Evolutionary conservation across 2,797 vertebrate species (phyloP).

Genomic region (Coluber constrictor): DNA sequence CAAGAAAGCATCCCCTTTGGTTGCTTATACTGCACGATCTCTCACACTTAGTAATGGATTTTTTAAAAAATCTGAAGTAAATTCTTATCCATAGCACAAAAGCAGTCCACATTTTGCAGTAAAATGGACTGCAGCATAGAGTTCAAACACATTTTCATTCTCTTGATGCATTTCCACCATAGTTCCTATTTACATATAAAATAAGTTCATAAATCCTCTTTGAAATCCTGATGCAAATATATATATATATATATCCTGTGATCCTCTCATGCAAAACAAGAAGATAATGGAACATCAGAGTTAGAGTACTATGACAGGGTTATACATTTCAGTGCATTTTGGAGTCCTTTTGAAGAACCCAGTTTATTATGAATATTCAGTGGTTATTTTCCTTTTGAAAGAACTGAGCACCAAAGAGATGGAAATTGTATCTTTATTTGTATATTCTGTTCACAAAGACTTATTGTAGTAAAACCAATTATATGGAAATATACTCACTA

Average conservation of each 20-base stretch:
- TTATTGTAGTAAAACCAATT: constrained; percentile 17
- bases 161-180: background rate
- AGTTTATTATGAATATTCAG: background rate
- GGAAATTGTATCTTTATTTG: background rate
- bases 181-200: background rate
- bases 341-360: background rate
- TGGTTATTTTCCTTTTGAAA: constrained; percentile 17
- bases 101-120: background rate
- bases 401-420: constrained; percentile 8
- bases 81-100: background rate
- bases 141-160: background rate
- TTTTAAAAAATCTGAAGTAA: background rate
- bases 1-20: constrained; percentile 4
- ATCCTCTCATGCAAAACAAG: background rate
- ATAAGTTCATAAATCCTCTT: background rate
- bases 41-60: background rate
- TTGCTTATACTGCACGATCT: background rate
- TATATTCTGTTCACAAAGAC: constrained; percentile 8
- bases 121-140: background rate
- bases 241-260: too few relatives aligned
- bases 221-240: background rate
- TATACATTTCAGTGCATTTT: background rate
- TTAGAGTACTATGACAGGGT: background rate
- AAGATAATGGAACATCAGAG: background rate
- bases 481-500: constrained; percentile 12